phyloP scores from a whole-genome alignment of 1,140 invertebrate genomes.

The Drosophila rufa region DNA sequence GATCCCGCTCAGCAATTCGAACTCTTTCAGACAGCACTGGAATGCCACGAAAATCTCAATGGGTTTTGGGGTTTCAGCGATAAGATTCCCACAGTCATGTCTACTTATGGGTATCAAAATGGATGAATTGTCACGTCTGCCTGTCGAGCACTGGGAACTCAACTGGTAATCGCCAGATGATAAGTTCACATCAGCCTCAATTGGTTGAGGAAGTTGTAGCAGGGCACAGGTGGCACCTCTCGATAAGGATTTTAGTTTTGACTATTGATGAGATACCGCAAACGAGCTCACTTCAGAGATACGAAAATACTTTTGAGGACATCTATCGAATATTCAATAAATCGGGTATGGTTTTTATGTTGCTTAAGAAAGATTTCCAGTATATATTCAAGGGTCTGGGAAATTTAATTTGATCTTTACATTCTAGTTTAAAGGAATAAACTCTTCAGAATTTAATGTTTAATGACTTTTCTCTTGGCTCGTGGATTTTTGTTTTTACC shows the following conservation, averaged over 20 bases:
- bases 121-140: slow-evolving; percentile 47
- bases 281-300: slow-evolving; percentile 1
- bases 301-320: slow-evolving; percentile 12
- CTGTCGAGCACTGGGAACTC: slow-evolving; percentile 36
- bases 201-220: slow-evolving; percentile 48
- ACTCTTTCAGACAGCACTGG: slow-evolving; percentile 13
- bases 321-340: not conserved
- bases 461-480: slow-evolving; percentile 11
- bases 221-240: slow-evolving; percentile 44
- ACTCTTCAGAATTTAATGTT: not conserved
- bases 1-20: slow-evolving; percentile 20
- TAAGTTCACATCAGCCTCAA: slow-evolving; percentile 38
- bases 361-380: no score
- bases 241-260: slow-evolving; percentile 22
- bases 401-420: not conserved
- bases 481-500: slow-evolving; percentile 3
- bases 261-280: slow-evolving; percentile 17
- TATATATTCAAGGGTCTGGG: not conserved
- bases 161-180: slow-evolving; percentile 39
- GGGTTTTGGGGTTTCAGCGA: slow-evolving; percentile 22
- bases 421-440: not conserved
- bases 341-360: not conserved
- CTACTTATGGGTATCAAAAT: slow-evolving; percentile 40
- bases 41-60: slow-evolving; percentile 38
- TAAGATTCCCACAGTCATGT: slow-evolving; percentile 43